A percentile compares a stretch with the other conserved stretches of the same genome.
Conservation (phyloP, 37 sponge, comb jelly and placozoan species). For the Aplysina aerophoba region DNA sequence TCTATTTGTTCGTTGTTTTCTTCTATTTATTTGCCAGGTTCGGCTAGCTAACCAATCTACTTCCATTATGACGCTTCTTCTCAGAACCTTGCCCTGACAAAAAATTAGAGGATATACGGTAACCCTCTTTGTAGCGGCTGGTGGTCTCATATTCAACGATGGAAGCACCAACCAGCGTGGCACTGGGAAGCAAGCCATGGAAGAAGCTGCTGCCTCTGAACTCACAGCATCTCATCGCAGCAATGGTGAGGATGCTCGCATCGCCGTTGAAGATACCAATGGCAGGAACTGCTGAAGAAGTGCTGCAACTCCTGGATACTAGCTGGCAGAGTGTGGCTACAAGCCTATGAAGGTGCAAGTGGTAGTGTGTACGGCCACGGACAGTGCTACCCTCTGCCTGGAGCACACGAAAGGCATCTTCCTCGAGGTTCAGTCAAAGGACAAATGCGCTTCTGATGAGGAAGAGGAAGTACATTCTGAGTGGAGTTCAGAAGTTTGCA, state of each 20-base stretch:
- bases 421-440: constrained; percentile 11
- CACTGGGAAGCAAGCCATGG: not conserved
- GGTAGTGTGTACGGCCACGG: not conserved
- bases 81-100: no score
- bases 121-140: no score
- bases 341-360: constrained; percentile 34
- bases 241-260: not conserved
- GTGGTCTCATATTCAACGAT: no score
- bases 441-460: not conserved
- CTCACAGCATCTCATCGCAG: constrained; percentile 10
- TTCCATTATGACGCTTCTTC: no score
- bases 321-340: not conserved
- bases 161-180: not conserved
- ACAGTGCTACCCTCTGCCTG: not conserved
- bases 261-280: constrained; percentile 15
- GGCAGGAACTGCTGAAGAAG: constrained; percentile 19
- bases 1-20: no score
- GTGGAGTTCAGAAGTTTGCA: not conserved
- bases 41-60: no score
- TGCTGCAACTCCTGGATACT: constrained; percentile 27
- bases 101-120: no score
- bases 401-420: constrained; percentile 34
- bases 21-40: no score
- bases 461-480: not conserved
- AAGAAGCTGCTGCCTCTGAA: constrained; percentile 25